phyloP scores from a whole-genome alignment of 2,888 invertebrate genomes.

The Scaptomyza reducta region DNA sequence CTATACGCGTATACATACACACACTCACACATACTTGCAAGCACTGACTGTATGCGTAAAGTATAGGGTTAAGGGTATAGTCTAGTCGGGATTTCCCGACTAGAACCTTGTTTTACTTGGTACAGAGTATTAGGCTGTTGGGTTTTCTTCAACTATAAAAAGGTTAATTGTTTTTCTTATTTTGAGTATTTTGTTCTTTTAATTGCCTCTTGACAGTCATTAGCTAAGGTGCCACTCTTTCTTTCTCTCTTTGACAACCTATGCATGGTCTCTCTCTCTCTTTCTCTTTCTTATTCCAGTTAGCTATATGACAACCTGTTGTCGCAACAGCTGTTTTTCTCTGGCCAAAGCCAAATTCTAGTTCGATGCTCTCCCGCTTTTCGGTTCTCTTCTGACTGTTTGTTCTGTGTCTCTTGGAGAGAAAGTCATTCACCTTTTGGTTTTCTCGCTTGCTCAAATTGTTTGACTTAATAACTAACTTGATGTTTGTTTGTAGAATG shows the following conservation, averaged over 20 bases:
- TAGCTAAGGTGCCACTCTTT: constrained; percentile 44
- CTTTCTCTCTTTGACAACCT: constrained; percentile 2
- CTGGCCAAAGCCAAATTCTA: constrained; percentile 34
- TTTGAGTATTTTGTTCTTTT: constrained; percentile 13
- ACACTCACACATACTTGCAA: no score
- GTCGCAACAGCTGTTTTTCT: constrained; percentile 51
- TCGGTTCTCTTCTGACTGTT: constrained; percentile 23
- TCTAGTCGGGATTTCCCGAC: no score
- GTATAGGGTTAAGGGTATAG: no score
- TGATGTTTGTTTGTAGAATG: constrained; percentile 38
- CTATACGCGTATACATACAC: no score
- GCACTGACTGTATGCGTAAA: no score
- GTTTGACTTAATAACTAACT: constrained; percentile 58
- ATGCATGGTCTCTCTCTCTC: neutral
- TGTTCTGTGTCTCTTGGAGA: constrained; percentile 42
- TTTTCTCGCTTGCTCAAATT: constrained; percentile 31
- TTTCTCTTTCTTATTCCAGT: neutral
- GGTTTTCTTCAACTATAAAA: neutral
- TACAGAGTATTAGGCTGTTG: neutral
- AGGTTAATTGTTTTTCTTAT: constrained; percentile 3
- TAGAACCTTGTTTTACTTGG: no score
- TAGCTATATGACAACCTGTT: constrained; percentile 39
- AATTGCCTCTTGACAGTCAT: constrained; percentile 58
- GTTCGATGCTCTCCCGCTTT: constrained; percentile 13
- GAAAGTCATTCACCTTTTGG: constrained; percentile 74